These are phyloP conservation scores for Tenodera sinensis DNA, from an alignment of 2,888 invertebrate genomes.

Conservation along the genomic window DNA sequence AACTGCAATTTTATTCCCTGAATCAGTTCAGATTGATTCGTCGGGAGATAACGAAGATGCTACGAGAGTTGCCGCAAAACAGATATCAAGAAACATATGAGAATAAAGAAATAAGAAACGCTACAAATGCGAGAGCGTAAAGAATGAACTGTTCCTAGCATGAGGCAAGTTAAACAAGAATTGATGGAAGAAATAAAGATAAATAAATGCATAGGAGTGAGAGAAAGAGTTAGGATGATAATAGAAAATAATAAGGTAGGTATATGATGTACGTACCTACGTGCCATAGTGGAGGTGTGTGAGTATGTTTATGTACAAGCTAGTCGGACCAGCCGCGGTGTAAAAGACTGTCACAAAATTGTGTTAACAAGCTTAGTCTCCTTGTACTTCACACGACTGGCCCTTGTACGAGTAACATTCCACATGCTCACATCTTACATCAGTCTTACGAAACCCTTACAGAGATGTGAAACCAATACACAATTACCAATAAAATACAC, in stretches of 20 bases:
- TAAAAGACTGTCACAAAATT: neutral
- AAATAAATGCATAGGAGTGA: neutral
- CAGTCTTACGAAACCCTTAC: neutral
- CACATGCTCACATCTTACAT: neutral
- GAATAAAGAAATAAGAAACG: too few relatives aligned
- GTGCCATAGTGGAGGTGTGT: neutral
- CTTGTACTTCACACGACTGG: neutral
- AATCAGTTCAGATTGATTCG: too few relatives aligned
- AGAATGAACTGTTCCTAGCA: too few relatives aligned
- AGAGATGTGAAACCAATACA: neutral
- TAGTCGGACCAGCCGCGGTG: neutral
- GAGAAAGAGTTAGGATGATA: neutral
- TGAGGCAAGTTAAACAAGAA: too few relatives aligned
- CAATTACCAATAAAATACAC: neutral
- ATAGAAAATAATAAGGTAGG: neutral
- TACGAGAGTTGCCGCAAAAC: too few relatives aligned
- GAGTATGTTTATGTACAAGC: neutral
- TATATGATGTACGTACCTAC: neutral
- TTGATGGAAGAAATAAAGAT: neutral
- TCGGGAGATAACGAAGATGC: too few relatives aligned
- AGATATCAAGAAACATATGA: too few relatives aligned
- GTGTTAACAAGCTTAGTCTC: neutral
- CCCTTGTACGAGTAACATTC: neutral
- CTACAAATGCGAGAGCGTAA: too few relatives aligned
- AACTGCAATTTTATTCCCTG: too few relatives aligned